Conservation (phyloP, 92 coral and sea anemone genomes). For the Nematostella vectensis region DNA sequence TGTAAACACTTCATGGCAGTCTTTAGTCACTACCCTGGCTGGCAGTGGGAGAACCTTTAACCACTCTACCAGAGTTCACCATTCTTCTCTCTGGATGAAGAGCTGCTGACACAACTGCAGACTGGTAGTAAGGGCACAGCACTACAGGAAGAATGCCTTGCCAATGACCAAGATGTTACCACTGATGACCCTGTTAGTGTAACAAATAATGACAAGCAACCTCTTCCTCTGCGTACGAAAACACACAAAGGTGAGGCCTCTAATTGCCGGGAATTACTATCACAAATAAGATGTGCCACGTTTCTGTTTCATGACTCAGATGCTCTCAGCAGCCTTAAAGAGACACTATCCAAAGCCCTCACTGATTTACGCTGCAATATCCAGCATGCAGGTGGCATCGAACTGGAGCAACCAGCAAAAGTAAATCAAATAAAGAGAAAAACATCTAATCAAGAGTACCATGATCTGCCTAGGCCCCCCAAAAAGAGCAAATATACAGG, state of each 20-base stretch:
- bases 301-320: conserved; percentile 16
- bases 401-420: conserved; percentile 3
- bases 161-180: not conserved
- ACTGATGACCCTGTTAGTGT: not conserved
- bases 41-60: conserved; percentile 24
- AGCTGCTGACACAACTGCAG: conserved; percentile 16
- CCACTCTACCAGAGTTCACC: conserved; percentile 27
- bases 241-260: conserved; percentile 16
- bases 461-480: conserved; percentile 1
- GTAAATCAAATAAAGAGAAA: not conserved
- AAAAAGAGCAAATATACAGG: conserved; percentile 22
- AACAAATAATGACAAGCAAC: not conserved
- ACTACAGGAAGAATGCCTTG: not conserved
- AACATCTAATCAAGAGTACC: not conserved
- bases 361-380: not conserved
- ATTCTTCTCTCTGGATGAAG: conserved; percentile 18
- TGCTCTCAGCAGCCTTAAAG: not conserved
- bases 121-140: not conserved
- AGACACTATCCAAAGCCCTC: not conserved
- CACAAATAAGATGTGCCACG: conserved; percentile 3
- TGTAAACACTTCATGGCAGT: conserved; percentile 46
- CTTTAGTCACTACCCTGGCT: conserved; percentile 25
- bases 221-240: conserved; percentile 14
- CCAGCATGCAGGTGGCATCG: conserved; percentile 25
- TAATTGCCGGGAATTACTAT: conserved; percentile 27